Evolutionary conservation across 2,113 vertebrate genomes (phyloP).

Genomic region (Clupea harengus): DNA sequence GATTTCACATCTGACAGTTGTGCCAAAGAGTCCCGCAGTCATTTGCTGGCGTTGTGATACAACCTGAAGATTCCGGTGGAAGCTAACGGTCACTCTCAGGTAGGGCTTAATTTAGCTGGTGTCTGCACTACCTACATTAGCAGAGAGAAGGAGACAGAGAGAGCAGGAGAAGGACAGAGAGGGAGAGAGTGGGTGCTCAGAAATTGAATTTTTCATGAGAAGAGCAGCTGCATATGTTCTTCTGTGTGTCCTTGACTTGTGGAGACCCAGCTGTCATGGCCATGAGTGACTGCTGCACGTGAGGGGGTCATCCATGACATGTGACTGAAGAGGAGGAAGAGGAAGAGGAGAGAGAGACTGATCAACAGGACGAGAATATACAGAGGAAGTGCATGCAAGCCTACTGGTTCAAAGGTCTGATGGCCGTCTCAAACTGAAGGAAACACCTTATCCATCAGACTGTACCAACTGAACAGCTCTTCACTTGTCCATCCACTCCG

Average conservation of each 20-base stretch:
- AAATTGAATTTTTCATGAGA: conserved; percentile 38
- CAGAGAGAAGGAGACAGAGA: neutral
- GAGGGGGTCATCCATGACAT: conserved; percentile 19
- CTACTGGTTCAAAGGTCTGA: neutral
- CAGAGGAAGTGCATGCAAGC: neutral
- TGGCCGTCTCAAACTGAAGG: neutral
- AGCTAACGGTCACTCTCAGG: neutral
- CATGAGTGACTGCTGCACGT: conserved; percentile 2
- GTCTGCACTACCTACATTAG: neutral
- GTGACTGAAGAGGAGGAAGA: neutral
- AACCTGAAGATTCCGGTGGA: neutral
- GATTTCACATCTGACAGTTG: neutral
- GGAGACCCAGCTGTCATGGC: neutral
- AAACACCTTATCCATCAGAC: neutral
- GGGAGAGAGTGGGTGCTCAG: neutral
- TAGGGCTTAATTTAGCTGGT: neutral
- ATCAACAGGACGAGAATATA: conserved; percentile 17
- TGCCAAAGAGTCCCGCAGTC: conserved; percentile 20
- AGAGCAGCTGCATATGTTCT: conserved; percentile 17
- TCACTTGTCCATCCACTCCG: neutral
- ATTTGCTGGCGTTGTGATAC: neutral
- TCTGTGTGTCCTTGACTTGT: conserved; percentile 25
- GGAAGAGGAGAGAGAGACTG: neutral
- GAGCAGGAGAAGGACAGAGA: neutral
- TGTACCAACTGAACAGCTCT: neutral